Evolutionary conservation across 2,888 invertebrate species (phyloP), one percentile per base, ranked within the genome.

Genomic region (Spicauda simplicius): DNA sequence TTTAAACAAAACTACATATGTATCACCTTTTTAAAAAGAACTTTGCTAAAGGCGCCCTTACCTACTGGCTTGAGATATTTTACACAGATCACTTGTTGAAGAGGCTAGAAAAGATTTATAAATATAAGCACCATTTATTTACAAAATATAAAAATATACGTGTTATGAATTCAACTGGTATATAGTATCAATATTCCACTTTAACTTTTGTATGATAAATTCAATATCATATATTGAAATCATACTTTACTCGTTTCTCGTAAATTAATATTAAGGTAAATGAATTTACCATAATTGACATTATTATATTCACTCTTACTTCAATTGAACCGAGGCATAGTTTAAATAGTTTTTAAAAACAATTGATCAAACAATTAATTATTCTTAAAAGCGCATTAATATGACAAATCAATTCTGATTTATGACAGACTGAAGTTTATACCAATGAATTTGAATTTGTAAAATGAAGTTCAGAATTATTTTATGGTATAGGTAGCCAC

Each of bases 31-130:
- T 14, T 14, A 14, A 41, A 41, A 41, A 25, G 2, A 41, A 12
- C 14, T 41, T 41, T 41, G 5, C 41, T 45, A 45, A 45, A n/a
- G 25, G 12, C 56, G 64, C 64, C 64, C 64, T 64, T 64, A 64
- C 64, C 64, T 56, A 56, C 48, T 41, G 64, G 64, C 50, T 63
- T 64, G 41, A 64, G 64, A 56, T 48, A 64, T 56, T 56, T 33
- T 45, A 45, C 45, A 57, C 1, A 57, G 37, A 57, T 14, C 18
- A 54, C 16, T 41, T 56, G 37, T 57, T 41, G 37, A 45, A 63
- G 55, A 63, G 55, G 62, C 41, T 54, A 45, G 2, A 11, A 14
- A 18, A 30, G 45, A 45, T 45, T 60, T 33, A 60, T 30, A 18
- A 45, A 55, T 41, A 45, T 30, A 62, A 62, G 60, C 60, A 52